Evolutionary conservation across 2,888 invertebrate genomes (phyloP).

Genomic region (Oxystoma pomonae): DNA sequence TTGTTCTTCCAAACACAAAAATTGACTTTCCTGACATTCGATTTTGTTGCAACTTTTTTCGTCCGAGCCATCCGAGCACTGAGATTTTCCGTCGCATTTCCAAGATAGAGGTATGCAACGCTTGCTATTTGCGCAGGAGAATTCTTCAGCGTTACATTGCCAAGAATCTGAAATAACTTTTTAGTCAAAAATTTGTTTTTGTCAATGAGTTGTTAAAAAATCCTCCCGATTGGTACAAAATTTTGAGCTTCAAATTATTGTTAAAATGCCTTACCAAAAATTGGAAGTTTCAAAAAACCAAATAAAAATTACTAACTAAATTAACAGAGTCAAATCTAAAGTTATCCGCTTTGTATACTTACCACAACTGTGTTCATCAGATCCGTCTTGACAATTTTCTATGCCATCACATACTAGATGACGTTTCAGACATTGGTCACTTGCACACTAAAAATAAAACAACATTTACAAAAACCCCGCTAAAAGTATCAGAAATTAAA

Average conservation of each 20-base stretch:
- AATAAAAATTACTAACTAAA: no score
- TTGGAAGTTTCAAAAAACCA: no score
- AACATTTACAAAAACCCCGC: neutral
- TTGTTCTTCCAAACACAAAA: conserved; percentile 55
- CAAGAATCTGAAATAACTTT: conserved; percentile 31
- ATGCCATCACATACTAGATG: conserved; percentile 61
- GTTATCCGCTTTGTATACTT: no score
- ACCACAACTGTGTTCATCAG: conserved; percentile 57
- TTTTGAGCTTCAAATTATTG: no score
- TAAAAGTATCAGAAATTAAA: no score
- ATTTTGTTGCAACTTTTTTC: conserved; percentile 52
- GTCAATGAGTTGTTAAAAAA: no score
- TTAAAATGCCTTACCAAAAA: no score
- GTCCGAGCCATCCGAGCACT: conserved; percentile 55
- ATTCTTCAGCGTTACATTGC: conserved; percentile 56
- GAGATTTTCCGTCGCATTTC: conserved; percentile 56
- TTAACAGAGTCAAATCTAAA: no score
- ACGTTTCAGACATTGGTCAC: conserved; percentile 56
- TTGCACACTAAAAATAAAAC: conserved; percentile 48
- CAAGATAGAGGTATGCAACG: conserved; percentile 56
- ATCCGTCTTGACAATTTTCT: conserved; percentile 57
- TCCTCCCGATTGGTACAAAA: no score
- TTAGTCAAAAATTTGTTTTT: neutral
- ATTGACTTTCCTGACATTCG: conserved; percentile 52
- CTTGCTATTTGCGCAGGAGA: conserved; percentile 47